Conservation (phyloP, 1,140 invertebrate species). For the Drosophila ambigua region DNA sequence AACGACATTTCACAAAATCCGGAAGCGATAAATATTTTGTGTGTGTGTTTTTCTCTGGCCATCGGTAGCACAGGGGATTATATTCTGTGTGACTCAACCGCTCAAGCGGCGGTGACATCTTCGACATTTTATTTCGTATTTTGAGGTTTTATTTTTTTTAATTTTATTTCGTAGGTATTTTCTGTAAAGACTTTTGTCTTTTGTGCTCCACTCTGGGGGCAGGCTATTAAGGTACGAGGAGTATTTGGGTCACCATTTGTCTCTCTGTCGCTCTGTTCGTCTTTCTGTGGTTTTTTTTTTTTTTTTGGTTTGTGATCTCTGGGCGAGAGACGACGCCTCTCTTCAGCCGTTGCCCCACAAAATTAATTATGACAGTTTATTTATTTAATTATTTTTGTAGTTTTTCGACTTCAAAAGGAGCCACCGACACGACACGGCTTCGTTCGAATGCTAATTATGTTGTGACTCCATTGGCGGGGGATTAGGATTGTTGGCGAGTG, state of each 20-base stretch:
- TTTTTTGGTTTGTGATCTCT: slow-evolving; percentile 10
- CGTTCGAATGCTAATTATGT: slow-evolving; percentile 62
- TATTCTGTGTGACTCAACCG: slow-evolving; percentile 2
- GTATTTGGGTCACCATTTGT: slow-evolving; percentile 59
- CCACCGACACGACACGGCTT: slow-evolving; percentile 30
- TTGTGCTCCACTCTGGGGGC: slow-evolving; percentile 23
- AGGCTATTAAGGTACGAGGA: slow-evolving; percentile 38
- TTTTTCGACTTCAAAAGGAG: slow-evolving; percentile 49
- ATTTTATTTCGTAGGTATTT: slow-evolving; percentile 40
- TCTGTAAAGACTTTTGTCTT: slow-evolving; percentile 41
- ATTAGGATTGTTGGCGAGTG: slow-evolving; percentile 35
- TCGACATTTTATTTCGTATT: slow-evolving; percentile 38
- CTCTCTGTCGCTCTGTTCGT: slow-evolving; percentile 18
- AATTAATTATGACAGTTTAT: slow-evolving; percentile 83
- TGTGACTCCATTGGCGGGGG: slow-evolving; percentile 63
- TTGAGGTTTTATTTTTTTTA: slow-evolving; percentile 19
- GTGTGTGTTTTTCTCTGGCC: slow-evolving; percentile 28
- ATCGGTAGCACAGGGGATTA: slow-evolving; percentile 13
- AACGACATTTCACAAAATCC: slow-evolving; percentile 72
- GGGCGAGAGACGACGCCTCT: background rate
- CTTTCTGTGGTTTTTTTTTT: background rate
- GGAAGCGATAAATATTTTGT: slow-evolving; percentile 79
- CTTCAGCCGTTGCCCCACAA: slow-evolving; percentile 55
- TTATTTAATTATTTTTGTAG: slow-evolving; percentile 75
- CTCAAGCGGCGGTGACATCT: slow-evolving; percentile 42